Evolutionary conservation across 1,140 invertebrate genomes (phyloP).

Genomic region (Arctopsyche grandis): DNA sequence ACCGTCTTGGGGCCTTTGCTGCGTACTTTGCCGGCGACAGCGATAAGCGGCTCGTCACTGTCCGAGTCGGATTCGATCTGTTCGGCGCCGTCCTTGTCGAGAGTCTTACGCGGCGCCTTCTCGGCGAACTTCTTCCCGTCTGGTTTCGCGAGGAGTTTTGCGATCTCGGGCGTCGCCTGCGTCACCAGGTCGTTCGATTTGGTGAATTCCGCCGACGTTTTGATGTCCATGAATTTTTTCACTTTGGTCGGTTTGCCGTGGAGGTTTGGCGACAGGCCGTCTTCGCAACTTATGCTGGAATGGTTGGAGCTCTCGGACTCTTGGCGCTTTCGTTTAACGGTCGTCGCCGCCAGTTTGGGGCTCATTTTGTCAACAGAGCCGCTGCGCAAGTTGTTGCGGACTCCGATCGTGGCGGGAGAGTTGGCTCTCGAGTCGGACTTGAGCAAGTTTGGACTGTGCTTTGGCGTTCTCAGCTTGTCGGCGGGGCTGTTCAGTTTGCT

Average conservation of each 20-base stretch:
- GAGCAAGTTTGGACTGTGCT: conserved; percentile 68
- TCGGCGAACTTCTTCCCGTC: conserved; percentile 39
- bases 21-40: conserved; percentile 74
- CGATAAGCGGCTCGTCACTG: conserved; percentile 82
- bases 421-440: conserved; percentile 61
- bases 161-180: conserved; percentile 55
- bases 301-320: conserved; percentile 80
- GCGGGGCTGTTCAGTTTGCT: conserved; percentile 79
- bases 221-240: conserved; percentile 71
- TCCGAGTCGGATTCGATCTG: conserved; percentile 75
- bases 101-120: conserved; percentile 39
- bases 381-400: conserved; percentile 60
- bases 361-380: conserved; percentile 62
- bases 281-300: conserved; percentile 70
- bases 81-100: conserved; percentile 55
- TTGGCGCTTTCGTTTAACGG: conserved; percentile 75
- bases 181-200: conserved; percentile 63
- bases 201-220: conserved; percentile 72
- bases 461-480: conserved; percentile 69
- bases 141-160: conserved; percentile 30
- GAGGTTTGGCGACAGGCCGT: conserved; percentile 61
- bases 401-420: conserved; percentile 61
- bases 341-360: conserved; percentile 55
- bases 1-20: conserved; percentile 58
- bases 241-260: conserved; percentile 63